A percentile compares a stretch with the other conserved stretches of the same genome.
Conservation (phyloP, 2,888 invertebrate species). For the Chaetogeoica ovagalla region DNA sequence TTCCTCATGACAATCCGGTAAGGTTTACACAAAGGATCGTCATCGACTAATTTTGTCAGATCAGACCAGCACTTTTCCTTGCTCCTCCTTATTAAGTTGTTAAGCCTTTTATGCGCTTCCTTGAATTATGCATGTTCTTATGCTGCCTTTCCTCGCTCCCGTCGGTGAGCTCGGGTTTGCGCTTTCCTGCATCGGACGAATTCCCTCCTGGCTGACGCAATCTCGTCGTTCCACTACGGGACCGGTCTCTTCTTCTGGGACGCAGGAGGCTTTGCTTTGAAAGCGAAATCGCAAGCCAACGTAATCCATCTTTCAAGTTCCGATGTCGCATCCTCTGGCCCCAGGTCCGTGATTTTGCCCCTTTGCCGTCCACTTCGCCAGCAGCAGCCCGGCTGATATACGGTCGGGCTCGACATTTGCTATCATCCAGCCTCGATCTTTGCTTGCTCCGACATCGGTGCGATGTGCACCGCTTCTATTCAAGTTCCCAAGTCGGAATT, state of each 20-base stretch:
- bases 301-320: background rate
- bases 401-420: background rate
- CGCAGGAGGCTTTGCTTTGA: background rate
- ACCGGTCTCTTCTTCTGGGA: background rate
- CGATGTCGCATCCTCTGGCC: background rate
- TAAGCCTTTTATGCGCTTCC: too few relatives aligned
- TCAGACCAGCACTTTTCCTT: background rate
- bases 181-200: background rate
- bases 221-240: background rate
- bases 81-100: too few relatives aligned
- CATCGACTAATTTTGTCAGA: background rate
- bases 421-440: background rate
- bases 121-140: too few relatives aligned
- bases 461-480: too few relatives aligned
- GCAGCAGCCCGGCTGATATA: background rate
- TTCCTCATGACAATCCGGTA: background rate
- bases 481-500: too few relatives aligned
- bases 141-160: background rate
- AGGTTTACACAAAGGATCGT: background rate
- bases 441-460: background rate
- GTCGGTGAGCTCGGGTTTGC: background rate
- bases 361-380: background rate
- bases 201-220: background rate
- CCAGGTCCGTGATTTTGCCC: background rate
- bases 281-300: background rate